Conservation (phyloP, 2,797 vertebrate genomes). For the Aselliscus stoliczkanus region DNA sequence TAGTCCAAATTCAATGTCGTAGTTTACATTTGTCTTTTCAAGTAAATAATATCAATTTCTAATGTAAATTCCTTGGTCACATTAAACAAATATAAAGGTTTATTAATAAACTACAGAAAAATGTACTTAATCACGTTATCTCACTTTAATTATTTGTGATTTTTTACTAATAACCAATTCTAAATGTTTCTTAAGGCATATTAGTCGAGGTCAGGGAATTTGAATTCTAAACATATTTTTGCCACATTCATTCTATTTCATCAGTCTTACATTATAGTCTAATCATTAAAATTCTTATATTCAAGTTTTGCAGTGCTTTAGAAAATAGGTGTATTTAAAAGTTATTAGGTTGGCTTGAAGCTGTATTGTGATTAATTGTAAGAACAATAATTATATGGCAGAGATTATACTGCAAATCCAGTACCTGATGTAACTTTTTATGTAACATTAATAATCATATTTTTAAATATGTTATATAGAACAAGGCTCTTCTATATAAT, state of each 20-base stretch:
- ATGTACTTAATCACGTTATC: neutral
- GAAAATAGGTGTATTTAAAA: neutral
- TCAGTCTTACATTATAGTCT: neutral
- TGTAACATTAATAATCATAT: neutral
- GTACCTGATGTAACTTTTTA: neutral
- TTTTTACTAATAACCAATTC: conserved; percentile 6
- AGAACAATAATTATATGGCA: neutral
- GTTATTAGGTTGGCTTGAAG: neutral
- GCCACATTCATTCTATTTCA: neutral
- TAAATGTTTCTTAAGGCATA: neutral
- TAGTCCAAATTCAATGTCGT: neutral
- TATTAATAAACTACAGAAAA: neutral
- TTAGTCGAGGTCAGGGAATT: neutral
- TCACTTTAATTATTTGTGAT: neutral
- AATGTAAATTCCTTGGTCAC: neutral
- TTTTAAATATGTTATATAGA: neutral
- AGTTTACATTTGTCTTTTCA: neutral
- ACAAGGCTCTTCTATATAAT: neutral
- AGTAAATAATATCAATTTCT: neutral
- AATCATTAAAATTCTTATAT: neutral
- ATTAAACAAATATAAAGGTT: neutral
- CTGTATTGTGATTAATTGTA: neutral
- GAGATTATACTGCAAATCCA: neutral
- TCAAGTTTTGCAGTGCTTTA: neutral
- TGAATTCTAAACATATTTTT: neutral